These are phyloP conservation scores for Dusona sp. DNA, from an alignment of 2,888 invertebrate species.

Conservation along the genomic window DNA sequence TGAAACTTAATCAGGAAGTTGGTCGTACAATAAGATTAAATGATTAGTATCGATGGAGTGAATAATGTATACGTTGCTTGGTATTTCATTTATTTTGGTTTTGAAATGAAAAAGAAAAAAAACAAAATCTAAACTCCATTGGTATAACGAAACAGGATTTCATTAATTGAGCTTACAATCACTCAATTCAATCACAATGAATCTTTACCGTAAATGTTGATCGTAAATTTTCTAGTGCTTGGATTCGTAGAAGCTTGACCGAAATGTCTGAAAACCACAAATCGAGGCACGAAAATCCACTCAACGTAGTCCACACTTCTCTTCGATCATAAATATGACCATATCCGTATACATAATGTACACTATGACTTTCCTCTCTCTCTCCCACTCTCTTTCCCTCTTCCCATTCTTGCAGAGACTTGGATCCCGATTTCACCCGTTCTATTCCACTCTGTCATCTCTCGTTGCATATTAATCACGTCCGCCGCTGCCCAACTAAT, in stretches of 20 bases:
- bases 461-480: constrained; percentile 81
- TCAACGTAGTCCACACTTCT: not conserved
- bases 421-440: constrained; percentile 20
- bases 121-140: not conserved
- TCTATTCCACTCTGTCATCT: constrained; percentile 66
- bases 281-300: constrained; percentile 18
- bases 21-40: not conserved
- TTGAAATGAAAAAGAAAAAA: not conserved
- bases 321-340: constrained; percentile 7
- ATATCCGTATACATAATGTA: not conserved
- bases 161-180: not conserved
- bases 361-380: not conserved
- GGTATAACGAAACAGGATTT: not conserved
- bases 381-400: constrained; percentile 9
- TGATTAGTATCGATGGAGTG: not conserved
- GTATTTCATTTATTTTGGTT: not conserved
- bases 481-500: constrained; percentile 61
- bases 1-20: not conserved
- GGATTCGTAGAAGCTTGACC: not conserved
- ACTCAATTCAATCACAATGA: not conserved
- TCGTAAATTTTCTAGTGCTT: not conserved
- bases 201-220: not conserved
- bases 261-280: not conserved
- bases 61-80: not conserved
- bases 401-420: constrained; percentile 1